Evolutionary conservation across 2,888 invertebrate genomes (phyloP).

Genomic region (Disparrhopalites patrizii): DNA sequence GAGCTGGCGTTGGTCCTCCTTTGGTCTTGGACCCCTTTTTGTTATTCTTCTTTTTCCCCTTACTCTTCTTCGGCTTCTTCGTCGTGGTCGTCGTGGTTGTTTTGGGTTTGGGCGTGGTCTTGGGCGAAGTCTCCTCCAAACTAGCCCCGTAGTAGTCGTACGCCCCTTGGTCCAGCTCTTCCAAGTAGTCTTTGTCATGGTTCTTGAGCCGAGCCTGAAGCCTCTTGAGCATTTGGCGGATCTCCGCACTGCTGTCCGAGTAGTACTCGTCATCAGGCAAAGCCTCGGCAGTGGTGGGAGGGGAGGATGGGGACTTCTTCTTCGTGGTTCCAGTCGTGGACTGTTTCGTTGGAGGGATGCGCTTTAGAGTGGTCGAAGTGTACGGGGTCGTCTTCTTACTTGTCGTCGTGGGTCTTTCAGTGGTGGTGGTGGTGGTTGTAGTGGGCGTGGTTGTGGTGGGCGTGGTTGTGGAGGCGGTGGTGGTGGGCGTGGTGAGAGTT

Average conservation of each 20-base stretch:
- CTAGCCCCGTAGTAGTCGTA: slow-evolving; percentile 25
- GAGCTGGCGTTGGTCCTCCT: neutral
- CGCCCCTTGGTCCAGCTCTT: slow-evolving; percentile 12
- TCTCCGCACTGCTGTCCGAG: slow-evolving; percentile 28
- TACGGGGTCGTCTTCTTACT: slow-evolving; percentile 16
- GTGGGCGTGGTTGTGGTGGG: slow-evolving; percentile 35
- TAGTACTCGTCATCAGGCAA: slow-evolving; percentile 33
- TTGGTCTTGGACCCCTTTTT: slow-evolving; percentile 23
- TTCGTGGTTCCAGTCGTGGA: neutral
- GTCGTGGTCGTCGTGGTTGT: slow-evolving; percentile 5
- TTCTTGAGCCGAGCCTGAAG: slow-evolving; percentile 33
- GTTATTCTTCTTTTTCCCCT: slow-evolving; percentile 22
- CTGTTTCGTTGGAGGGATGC: neutral
- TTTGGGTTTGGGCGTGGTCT: neutral
- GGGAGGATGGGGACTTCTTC: slow-evolving; percentile 2
- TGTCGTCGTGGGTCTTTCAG: slow-evolving; percentile 25
- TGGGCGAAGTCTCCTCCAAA: neutral
- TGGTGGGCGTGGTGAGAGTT: neutral
- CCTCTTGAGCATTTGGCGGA: slow-evolving; percentile 39
- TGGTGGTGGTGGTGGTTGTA: slow-evolving; percentile 19
- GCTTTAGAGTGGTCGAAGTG: neutral
- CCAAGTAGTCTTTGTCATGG: slow-evolving; percentile 12
- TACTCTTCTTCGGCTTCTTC: slow-evolving; percentile 5
- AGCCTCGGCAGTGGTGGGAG: neutral
- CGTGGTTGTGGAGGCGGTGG: slow-evolving; percentile 23